A percentile compares a stretch with the other conserved stretches of the same genome.
Evolutionary conservation across 2,113 vertebrate genomes (phyloP).

Genomic region (Setophaga kirtlandii): DNA sequence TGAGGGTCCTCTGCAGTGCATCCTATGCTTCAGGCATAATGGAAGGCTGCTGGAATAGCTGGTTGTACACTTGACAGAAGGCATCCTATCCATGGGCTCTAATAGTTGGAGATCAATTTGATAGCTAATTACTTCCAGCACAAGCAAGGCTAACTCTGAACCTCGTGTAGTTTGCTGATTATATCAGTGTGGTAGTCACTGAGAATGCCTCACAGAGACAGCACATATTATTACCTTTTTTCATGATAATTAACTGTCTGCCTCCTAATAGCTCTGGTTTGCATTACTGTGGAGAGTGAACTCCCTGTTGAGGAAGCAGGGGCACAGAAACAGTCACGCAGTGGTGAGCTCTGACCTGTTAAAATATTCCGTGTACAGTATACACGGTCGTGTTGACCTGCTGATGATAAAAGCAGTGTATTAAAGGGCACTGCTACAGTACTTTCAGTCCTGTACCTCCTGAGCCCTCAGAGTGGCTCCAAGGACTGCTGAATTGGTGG

Average conservation of each 20-base stretch:
- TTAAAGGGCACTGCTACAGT: not conserved
- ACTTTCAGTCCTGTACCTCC: not conserved
- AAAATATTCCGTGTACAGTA: not conserved
- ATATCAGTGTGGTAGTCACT: not conserved
- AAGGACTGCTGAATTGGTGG: not conserved
- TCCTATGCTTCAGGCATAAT: not conserved
- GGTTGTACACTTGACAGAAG: not conserved
- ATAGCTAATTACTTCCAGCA: not conserved
- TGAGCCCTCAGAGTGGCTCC: not conserved
- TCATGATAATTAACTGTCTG: constrained; percentile 14
- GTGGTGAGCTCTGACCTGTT: not conserved
- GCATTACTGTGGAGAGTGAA: not conserved
- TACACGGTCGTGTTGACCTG: not conserved
- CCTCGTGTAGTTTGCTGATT: not conserved
- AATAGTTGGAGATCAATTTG: not conserved
- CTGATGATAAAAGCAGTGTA: not conserved
- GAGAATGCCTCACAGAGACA: not conserved
- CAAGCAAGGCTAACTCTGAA: not conserved
- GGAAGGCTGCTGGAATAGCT: not conserved
- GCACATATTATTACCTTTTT: constrained; percentile 15
- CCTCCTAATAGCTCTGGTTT: constrained; percentile 3
- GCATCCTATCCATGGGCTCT: not conserved
- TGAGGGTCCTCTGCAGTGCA: not conserved
- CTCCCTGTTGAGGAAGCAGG: not conserved
- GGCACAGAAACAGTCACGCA: not conserved